phyloP scores from a whole-genome alignment of 2,888 invertebrate genomes.

The Augiades crinisus region DNA sequence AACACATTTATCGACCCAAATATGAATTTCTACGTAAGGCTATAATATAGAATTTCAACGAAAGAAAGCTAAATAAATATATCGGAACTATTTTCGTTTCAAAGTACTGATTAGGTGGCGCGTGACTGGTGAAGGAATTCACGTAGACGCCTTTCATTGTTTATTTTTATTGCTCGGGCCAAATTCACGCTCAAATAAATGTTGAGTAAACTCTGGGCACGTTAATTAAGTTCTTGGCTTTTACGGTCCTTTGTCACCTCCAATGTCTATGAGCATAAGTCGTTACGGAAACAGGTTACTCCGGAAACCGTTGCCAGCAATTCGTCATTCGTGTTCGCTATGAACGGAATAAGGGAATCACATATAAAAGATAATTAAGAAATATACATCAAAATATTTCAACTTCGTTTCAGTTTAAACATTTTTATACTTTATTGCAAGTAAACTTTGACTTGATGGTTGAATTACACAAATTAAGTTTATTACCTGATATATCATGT shows the following conservation, averaged over 20 bases:
- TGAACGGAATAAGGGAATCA: no score
- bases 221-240: constrained; percentile 75
- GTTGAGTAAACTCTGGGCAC: constrained; percentile 53
- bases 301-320: constrained; percentile 7
- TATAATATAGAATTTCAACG: constrained; percentile 3
- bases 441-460: no score
- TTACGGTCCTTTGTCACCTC: constrained; percentile 42
- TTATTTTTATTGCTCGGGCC: constrained; percentile 66
- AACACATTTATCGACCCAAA: no score
- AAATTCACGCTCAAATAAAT: constrained; percentile 71
- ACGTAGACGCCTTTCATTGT: constrained; percentile 59
- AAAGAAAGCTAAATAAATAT: constrained; percentile 9
- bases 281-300: constrained; percentile 4
- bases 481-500: no score
- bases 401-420: no score
- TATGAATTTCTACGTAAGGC: no score
- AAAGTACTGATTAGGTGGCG: constrained; percentile 3
- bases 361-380: no score
- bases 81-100: not conserved
- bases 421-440: no score
- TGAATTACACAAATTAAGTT: no score
- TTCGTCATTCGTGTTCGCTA: constrained; percentile 12
- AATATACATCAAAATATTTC: no score
- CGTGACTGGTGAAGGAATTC: constrained; percentile 37
- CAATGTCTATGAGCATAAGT: constrained; percentile 17